Percentiles rank a stretch among this genome's conserved stretches.
Evolutionary conservation across 2,797 vertebrate species (phyloP).

Genomic region (Cynodonichthys magdalenae): DNA sequence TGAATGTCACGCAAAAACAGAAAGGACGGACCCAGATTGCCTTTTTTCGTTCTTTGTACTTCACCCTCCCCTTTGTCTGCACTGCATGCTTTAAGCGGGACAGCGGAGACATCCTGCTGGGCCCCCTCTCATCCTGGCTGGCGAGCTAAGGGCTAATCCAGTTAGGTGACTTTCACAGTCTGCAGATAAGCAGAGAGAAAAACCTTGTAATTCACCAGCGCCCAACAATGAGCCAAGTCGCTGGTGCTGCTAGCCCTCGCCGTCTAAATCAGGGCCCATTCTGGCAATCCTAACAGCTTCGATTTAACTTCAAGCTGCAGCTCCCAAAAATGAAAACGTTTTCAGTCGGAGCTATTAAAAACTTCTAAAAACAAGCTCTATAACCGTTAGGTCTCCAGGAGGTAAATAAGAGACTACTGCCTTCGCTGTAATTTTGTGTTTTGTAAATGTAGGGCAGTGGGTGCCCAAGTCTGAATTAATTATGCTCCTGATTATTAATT

Average conservation of each 20-base stretch:
- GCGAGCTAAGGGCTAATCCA: slow-evolving; percentile 77
- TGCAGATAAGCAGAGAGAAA: slow-evolving; percentile 73
- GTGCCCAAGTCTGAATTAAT: slow-evolving; percentile 59
- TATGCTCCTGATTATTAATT: slow-evolving; percentile 62
- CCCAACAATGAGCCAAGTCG: slow-evolving; percentile 64
- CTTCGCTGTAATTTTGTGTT: slow-evolving; percentile 35
- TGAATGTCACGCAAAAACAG: slow-evolving; percentile 48
- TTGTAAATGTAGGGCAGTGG: slow-evolving; percentile 61
- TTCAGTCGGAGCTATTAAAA: slow-evolving; percentile 31
- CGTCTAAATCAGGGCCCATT: slow-evolving; percentile 30
- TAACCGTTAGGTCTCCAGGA: slow-evolving; percentile 1
- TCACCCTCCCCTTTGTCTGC: slow-evolving; percentile 16
- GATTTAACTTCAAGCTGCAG: slow-evolving; percentile 24
- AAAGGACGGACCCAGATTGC: slow-evolving; percentile 39
- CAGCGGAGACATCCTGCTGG: slow-evolving; percentile 63
- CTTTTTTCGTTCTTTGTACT: slow-evolving; percentile 59
- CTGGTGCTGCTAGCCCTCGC: slow-evolving; percentile 34
- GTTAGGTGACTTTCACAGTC: slow-evolving; percentile 85
- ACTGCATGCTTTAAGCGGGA: slow-evolving; percentile 30
- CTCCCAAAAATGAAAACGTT: slow-evolving; percentile 34
- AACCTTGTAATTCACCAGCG: slow-evolving; percentile 75
- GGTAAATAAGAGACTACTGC: slow-evolving; percentile 33
- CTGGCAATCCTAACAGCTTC: slow-evolving; percentile 31
- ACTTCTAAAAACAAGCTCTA: slow-evolving; percentile 5
- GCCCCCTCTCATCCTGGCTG: slow-evolving; percentile 67